Base-by-base conservation (phyloP, 1,140 invertebrate genomes). In the Trichonephila clavipes region DNA sequence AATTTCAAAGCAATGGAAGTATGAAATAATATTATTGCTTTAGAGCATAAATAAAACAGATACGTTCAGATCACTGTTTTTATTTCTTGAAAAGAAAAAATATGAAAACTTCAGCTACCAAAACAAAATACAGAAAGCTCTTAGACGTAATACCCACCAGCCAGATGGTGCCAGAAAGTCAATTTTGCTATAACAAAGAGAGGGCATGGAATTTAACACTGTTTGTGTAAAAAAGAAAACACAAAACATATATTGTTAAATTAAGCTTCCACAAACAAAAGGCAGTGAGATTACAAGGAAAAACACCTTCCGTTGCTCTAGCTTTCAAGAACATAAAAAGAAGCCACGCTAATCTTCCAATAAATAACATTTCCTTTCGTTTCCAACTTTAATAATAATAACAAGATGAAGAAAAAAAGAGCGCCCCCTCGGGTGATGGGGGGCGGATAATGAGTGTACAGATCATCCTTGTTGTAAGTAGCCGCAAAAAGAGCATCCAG, bases 401-500 rank as follows among this genome's bases (percentile, higher is more conserved):
- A 77, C 28, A 77, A 77, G 16, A 62, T 62, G 18, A 77, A 81
- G 18, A 81, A 59, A 82, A 14, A 24, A 90, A 14, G 66, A 59
- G 40, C n/a, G n/a, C 24, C 19, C 62, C n/a, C 21, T 21, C 40
- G 58, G 18, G 59, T 3, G 28, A 24, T 69, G 66, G 51, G n/a
- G 34, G 21, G 1, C 28, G 88, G n/a, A 34, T 89, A 58, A 81
- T 82, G 72, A 59, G 69, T 21, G 34, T 69, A 59, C 18, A 77
- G 58, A 77, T 81, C 89, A 62, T 58, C 51, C 89, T 77, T 82
- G 59, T 81, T 90, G 69, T 61, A 82, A 90, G 89, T 81, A 81
- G 77, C 89, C 72, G 69, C 72, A 90, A 81, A 90, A 82, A 59
- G 59, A 34, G 72, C 66, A 58, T 58, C 89, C 77, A 82, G 89